These are phyloP conservation scores for Glandiceps talaboti DNA, from an alignment of 53 echinoderm and acorn worm genomes.

Conservation along the genomic window DNA sequence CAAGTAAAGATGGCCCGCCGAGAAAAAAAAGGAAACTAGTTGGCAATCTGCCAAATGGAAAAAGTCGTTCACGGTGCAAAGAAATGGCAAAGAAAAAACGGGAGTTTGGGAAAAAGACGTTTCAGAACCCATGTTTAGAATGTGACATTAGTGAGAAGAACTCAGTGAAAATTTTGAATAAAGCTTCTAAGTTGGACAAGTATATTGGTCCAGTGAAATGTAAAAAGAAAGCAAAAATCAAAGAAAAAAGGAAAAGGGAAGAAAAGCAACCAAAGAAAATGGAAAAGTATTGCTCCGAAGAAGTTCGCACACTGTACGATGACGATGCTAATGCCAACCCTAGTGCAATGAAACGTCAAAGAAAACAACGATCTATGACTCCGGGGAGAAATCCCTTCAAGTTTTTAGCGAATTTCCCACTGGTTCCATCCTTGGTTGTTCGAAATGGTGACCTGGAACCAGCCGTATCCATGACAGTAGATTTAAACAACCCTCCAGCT, in stretches of 20 bases:
- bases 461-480: conserved; percentile 41
- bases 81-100: not conserved
- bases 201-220: no score
- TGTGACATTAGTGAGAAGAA: no score
- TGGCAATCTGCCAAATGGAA: not conserved
- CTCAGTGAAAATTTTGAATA: no score
- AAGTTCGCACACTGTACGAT: no score
- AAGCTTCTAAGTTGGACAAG: no score
- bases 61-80: not conserved
- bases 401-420: conserved; percentile 29
- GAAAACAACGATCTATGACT: not conserved
- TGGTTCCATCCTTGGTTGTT: conserved; percentile 53
- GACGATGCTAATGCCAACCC: no score
- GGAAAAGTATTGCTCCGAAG: no score
- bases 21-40: not conserved
- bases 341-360: not conserved
- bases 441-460: conserved; percentile 60
- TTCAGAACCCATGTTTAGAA: no score
- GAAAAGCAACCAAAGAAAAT: no score
- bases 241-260: no score
- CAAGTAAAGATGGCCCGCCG: not conserved
- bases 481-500: conserved; percentile 25
- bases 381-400: conserved; percentile 27
- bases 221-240: no score
- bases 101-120: no score